Conservation (phyloP, 2,888 invertebrate species). For the Brachypalpus laphriformis region DNA sequence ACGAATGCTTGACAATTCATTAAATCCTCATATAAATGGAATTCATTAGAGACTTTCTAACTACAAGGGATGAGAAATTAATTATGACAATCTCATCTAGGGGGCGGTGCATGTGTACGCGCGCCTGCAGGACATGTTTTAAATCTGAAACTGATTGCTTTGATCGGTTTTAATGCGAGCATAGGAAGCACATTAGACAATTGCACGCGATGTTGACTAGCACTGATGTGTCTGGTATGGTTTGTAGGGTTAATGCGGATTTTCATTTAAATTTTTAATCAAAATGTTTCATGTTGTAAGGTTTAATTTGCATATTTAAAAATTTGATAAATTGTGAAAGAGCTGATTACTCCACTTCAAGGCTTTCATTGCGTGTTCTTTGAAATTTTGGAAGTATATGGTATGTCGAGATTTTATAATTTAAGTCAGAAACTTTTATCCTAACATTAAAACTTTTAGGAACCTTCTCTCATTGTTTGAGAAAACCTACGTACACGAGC, state of each 20-base stretch:
- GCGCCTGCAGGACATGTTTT: not conserved
- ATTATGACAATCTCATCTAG: not conserved
- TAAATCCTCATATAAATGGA: not conserved
- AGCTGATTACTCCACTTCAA: not conserved
- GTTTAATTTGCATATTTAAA: not conserved
- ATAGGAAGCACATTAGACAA: not conserved
- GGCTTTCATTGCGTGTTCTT: not conserved
- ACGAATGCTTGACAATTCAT: not conserved
- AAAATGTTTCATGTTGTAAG: not conserved
- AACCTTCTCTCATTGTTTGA: too few species aligned
- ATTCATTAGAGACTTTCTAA: conserved; percentile 1
- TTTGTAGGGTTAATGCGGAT: not conserved
- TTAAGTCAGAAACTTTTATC: too few species aligned
- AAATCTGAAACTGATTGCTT: conserved; percentile 2
- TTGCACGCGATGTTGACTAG: not conserved
- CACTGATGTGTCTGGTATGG: not conserved
- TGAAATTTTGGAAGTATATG: too few species aligned
- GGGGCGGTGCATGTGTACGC: not conserved
- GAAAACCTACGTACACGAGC: too few species aligned
- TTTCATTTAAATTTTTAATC: not conserved
- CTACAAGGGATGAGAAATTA: not conserved
- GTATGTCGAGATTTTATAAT: too few species aligned
- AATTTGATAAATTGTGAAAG: not conserved
- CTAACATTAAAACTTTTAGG: too few species aligned
- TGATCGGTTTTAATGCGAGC: not conserved